A percentile compares a stretch with the other conserved stretches of the same genome.
Conservation (phyloP, 2,797 vertebrate species). For the Falco novaeseelandiae region DNA sequence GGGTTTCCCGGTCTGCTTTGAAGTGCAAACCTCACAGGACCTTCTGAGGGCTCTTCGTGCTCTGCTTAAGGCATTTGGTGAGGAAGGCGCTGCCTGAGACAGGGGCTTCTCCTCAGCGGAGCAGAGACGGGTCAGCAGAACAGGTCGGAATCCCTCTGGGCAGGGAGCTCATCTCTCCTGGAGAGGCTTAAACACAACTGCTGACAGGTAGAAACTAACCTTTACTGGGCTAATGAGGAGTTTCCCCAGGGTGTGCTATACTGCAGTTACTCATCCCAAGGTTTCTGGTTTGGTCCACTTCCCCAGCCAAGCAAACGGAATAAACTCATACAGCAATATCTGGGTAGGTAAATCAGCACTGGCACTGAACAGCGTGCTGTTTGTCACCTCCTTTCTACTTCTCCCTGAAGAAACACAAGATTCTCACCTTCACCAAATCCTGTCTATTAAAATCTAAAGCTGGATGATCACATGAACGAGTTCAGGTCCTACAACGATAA, state of each 20-base stretch:
- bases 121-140: background rate
- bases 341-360: background rate
- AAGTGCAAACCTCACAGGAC: background rate
- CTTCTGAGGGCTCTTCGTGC: background rate
- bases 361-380: background rate
- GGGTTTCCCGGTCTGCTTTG: background rate
- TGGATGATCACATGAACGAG: background rate
- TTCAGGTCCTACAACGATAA: background rate
- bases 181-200: background rate
- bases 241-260: fast-evolving
- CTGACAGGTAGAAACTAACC: background rate
- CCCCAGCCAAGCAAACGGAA: background rate
- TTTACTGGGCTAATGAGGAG: background rate
- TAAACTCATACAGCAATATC: background rate
- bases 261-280: fast-evolving
- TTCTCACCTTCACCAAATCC: background rate
- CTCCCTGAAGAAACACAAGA: background rate
- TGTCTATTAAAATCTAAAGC: background rate
- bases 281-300: background rate
- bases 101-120: background rate
- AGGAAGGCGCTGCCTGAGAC: background rate
- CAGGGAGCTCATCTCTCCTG: background rate
- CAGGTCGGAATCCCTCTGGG: fast-evolving
- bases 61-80: background rate
- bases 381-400: background rate